phyloP scores from a whole-genome alignment of 1,140 invertebrate species.

The Neodiprion virginianus region DNA sequence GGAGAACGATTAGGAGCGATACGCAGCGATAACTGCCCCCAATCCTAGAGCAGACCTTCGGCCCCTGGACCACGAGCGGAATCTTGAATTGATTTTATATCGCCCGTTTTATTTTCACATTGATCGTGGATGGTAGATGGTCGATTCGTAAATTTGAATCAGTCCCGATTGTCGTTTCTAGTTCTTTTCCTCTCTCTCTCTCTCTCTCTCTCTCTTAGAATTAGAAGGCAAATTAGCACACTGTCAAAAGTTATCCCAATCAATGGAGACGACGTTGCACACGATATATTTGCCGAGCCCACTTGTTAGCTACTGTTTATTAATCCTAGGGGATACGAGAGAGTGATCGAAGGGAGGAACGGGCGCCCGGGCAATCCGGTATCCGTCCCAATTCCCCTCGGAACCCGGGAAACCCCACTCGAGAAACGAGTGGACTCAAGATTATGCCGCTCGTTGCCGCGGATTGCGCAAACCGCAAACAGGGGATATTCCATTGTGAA shows the following conservation, averaged over 20 bases:
- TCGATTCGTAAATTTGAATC: neutral
- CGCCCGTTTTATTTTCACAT: no score
- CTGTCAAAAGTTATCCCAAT: no score
- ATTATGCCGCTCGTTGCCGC: conserved; percentile 14
- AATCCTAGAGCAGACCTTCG: conserved; percentile 34
- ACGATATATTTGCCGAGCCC: neutral
- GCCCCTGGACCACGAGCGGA: neutral
- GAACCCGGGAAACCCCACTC: neutral
- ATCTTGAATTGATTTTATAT: no score
- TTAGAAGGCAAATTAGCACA: no score
- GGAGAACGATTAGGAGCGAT: conserved; percentile 60
- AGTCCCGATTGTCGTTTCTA: neutral
- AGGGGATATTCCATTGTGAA: conserved; percentile 5
- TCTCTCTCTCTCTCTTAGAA: no score
- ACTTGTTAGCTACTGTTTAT: conserved; percentile 1
- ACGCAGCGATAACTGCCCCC: conserved; percentile 59
- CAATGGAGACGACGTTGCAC: no score
- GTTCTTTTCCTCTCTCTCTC: no score
- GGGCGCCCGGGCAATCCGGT: neutral
- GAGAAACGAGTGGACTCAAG: conserved; percentile 10
- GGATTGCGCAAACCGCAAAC: neutral
- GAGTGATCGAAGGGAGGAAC: neutral
- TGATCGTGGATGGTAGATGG: neutral
- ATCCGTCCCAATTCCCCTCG: no score
- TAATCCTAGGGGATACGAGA: neutral